Conservation (phyloP, 2,113 vertebrate genomes). For the Microcebus lehilahytsara region DNA sequence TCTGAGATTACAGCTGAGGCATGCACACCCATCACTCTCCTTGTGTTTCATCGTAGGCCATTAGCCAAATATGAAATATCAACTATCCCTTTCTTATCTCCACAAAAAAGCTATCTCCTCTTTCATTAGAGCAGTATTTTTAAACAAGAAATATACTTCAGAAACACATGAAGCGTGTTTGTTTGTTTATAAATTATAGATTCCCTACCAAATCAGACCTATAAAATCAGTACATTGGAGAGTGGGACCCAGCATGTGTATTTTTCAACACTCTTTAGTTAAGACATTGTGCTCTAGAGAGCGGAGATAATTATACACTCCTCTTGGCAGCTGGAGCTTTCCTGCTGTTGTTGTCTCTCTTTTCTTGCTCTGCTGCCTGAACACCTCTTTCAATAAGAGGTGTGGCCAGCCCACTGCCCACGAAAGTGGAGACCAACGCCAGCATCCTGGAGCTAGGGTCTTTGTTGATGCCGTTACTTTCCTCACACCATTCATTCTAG, state of each 20-base stretch:
- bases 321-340: neutral
- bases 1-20: neutral
- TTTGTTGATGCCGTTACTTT: neutral
- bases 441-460: neutral
- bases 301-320: neutral
- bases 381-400: neutral
- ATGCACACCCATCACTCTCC: neutral
- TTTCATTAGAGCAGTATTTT: neutral
- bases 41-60: neutral
- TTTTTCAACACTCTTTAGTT: neutral
- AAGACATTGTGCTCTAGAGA: neutral
- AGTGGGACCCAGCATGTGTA: neutral
- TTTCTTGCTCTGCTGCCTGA: neutral
- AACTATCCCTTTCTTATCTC: neutral
- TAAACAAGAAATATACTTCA: neutral
- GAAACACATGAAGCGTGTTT: neutral
- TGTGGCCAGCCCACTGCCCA: neutral
- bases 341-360: neutral
- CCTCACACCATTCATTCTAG: neutral
- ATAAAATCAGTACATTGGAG: neutral
- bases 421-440: neutral
- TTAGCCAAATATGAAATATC: neutral
- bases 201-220: neutral
- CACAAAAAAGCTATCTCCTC: neutral
- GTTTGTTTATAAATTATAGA: neutral